Conservation (phyloP, 1,140 invertebrate species). For the Apis florea region DNA sequence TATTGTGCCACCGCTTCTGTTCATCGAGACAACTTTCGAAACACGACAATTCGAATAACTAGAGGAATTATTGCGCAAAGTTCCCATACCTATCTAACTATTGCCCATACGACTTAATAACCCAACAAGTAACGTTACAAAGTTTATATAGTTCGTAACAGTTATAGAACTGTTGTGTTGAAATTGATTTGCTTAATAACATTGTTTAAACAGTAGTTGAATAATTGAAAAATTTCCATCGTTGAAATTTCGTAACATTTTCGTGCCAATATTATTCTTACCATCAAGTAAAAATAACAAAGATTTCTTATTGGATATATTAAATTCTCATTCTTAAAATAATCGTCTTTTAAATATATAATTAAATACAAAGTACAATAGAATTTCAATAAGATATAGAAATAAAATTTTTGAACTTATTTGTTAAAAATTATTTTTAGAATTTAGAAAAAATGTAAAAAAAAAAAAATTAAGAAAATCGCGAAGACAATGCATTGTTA, state of each 20-base stretch:
- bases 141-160: background rate
- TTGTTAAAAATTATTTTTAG: too few species aligned
- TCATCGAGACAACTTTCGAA: constrained; percentile 14
- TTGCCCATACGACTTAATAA: background rate
- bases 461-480: too few species aligned
- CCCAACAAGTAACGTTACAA: background rate
- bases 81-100: background rate
- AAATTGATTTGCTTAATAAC: background rate
- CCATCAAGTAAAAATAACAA: too few species aligned
- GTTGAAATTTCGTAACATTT: background rate
- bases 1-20: background rate
- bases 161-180: background rate
- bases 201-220: too few species aligned
- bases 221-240: background rate
- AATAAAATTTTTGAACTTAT: too few species aligned
- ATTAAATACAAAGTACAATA: too few species aligned
- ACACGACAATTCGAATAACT: constrained; percentile 5
- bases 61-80: constrained; percentile 9
- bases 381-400: too few species aligned
- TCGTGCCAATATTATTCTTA: background rate
- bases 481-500: too few species aligned
- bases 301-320: too few species aligned
- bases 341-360: too few species aligned
- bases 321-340: too few species aligned
- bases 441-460: too few species aligned